phyloP scores from a whole-genome alignment of 2,113 vertebrate species.

The Petrocephalus microphthalmus region DNA sequence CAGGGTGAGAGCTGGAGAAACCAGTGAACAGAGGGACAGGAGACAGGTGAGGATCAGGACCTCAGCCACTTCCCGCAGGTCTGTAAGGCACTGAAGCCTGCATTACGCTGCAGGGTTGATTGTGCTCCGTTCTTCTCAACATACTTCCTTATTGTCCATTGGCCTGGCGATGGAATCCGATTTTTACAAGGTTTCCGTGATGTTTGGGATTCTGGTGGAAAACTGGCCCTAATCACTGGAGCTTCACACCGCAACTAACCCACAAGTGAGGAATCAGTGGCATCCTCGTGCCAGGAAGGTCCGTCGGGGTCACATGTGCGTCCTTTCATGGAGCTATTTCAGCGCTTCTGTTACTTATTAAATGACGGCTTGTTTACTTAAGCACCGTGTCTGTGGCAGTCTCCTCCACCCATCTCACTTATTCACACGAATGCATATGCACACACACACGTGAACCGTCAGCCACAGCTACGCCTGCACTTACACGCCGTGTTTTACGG shows the following conservation, averaged over 20 bases:
- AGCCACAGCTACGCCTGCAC: background rate
- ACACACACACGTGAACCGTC: background rate
- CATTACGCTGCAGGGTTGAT: background rate
- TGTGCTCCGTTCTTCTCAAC: background rate
- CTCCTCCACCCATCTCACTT: conserved; percentile 41
- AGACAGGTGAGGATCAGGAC: background rate
- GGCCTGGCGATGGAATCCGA: background rate
- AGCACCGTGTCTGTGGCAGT: conserved; percentile 51
- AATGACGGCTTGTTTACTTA: conserved; percentile 31
- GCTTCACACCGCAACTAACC: background rate
- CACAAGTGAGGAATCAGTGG: background rate
- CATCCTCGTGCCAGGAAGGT: background rate
- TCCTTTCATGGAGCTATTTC: background rate
- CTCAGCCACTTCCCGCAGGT: background rate
- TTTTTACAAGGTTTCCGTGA: background rate
- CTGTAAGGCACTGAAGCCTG: background rate
- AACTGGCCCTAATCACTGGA: background rate
- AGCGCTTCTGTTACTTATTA: conserved; percentile 14
- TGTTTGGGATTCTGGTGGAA: background rate
- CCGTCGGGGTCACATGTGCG: background rate
- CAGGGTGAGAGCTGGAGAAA: conserved; percentile 35
- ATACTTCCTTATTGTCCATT: background rate
- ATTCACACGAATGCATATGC: background rate
- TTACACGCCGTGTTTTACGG: background rate
- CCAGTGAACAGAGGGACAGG: conserved; percentile 9